These are phyloP conservation scores for Jacana jacana DNA, from an alignment of 2,113 vertebrate species.

Conservation along the genomic window DNA sequence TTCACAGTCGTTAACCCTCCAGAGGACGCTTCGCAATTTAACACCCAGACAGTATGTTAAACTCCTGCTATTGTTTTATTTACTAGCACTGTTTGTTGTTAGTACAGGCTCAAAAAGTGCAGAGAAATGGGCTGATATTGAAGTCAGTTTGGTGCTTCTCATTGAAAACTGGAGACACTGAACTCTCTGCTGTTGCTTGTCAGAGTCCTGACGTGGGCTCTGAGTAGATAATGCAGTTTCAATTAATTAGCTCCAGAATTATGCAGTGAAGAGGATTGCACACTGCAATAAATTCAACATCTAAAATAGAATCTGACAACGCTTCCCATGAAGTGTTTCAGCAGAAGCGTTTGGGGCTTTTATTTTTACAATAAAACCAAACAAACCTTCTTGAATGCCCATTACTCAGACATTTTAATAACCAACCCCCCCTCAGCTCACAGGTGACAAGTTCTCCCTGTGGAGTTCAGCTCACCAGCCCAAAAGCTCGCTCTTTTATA, in stretches of 20 bases:
- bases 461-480: not conserved
- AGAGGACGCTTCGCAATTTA: not conserved
- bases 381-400: not conserved
- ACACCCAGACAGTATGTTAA: not conserved
- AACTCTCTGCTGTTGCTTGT: not conserved
- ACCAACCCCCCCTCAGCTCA: not conserved
- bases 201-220: not conserved
- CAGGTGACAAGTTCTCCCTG: conserved; percentile 17
- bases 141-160: not conserved
- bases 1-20: not conserved
- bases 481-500: not conserved
- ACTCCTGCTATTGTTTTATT: not conserved
- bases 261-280: not conserved
- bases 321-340: not conserved
- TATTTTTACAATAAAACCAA: too few relatives aligned
- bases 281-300: not conserved
- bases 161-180: not conserved
- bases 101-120: not conserved
- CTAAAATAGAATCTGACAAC: not conserved
- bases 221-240: not conserved
- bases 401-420: not conserved
- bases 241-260: not conserved
- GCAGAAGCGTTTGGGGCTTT: not conserved
- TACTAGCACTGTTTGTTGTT: not conserved
- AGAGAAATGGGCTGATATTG: not conserved